Evolutionary conservation across 2,113 vertebrate genomes (phyloP).

Genomic region (Ochotona princeps): DNA sequence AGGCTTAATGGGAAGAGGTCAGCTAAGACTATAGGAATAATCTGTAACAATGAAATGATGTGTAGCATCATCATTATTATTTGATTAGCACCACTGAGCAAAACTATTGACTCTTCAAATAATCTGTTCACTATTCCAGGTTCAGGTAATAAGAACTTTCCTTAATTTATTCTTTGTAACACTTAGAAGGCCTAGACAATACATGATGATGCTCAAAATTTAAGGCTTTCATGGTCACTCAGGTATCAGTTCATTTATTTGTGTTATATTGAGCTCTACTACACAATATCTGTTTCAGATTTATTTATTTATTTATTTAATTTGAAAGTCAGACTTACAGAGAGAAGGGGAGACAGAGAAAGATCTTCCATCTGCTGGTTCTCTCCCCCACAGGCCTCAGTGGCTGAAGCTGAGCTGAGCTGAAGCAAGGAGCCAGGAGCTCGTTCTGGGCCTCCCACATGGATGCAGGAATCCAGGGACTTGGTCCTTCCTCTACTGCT

Average conservation of each 20-base stretch:
- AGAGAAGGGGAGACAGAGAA: too few species aligned
- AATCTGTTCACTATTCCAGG: constrained; percentile 2
- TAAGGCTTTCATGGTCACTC: constrained; percentile 39
- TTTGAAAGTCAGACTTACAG: too few species aligned
- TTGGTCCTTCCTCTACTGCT: too few species aligned
- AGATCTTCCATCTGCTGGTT: too few species aligned
- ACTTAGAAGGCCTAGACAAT: neutral
- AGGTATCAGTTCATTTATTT: constrained; percentile 26
- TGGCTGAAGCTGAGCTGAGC: too few species aligned
- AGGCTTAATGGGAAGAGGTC: neutral
- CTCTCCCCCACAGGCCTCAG: too few species aligned
- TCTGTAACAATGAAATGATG: too few species aligned
- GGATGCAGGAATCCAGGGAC: too few species aligned
- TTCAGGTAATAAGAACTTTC: constrained; percentile 29
- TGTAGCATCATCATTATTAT: neutral
- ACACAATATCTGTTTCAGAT: constrained; percentile 10
- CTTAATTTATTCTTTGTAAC: constrained; percentile 44
- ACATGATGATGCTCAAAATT: constrained; percentile 24
- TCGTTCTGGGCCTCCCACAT: too few species aligned
- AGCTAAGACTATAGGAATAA: constrained; percentile 49
- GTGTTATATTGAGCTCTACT: constrained; percentile 2
- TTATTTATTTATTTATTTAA: too few species aligned
- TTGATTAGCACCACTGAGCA: constrained; percentile 41
- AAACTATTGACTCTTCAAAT: constrained; percentile 12
- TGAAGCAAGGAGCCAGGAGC: too few species aligned